Evolutionary conservation across 2,888 invertebrate species (phyloP).

Genomic region (Hypsopygia costalis): DNA sequence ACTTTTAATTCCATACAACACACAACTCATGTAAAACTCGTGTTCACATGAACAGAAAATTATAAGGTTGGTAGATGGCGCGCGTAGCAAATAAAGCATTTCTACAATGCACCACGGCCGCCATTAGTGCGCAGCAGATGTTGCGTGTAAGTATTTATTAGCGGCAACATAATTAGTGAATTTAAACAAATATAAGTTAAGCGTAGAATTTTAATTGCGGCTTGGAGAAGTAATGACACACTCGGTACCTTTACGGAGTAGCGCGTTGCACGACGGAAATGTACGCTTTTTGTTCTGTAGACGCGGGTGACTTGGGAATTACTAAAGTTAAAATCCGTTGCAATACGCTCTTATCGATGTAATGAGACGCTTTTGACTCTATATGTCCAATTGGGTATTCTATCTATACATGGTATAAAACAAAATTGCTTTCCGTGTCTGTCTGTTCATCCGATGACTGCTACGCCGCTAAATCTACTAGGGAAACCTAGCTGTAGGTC

Average conservation of each 20-base stretch:
- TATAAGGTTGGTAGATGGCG: conserved; percentile 45
- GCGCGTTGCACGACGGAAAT: conserved; percentile 36
- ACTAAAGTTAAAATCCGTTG: not conserved
- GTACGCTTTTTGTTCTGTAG: conserved; percentile 21
- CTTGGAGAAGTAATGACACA: conserved; percentile 51
- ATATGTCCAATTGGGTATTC: too few relatives aligned
- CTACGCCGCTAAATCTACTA: too few relatives aligned
- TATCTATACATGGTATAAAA: too few relatives aligned
- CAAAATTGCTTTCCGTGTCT: too few relatives aligned
- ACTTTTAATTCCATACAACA: conserved; percentile 18
- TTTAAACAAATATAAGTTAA: conserved; percentile 75
- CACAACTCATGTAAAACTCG: conserved; percentile 30
- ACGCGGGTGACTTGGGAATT: conserved; percentile 3
- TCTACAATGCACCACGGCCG: conserved; percentile 46
- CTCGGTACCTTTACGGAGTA: conserved; percentile 30
- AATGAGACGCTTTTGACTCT: too few relatives aligned
- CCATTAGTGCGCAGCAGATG: conserved; percentile 66
- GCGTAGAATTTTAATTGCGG: conserved; percentile 69
- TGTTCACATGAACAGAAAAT: conserved; percentile 58
- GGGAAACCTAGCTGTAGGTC: too few relatives aligned
- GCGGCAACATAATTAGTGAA: conserved; percentile 69
- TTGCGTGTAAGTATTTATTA: conserved; percentile 72
- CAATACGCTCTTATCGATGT: too few relatives aligned
- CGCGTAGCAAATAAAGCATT: conserved; percentile 60
- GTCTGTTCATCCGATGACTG: too few relatives aligned